A percentile compares a stretch with the other conserved stretches of the same genome.
Conservation (phyloP, 2,888 invertebrate species). For the Altica lythri region DNA sequence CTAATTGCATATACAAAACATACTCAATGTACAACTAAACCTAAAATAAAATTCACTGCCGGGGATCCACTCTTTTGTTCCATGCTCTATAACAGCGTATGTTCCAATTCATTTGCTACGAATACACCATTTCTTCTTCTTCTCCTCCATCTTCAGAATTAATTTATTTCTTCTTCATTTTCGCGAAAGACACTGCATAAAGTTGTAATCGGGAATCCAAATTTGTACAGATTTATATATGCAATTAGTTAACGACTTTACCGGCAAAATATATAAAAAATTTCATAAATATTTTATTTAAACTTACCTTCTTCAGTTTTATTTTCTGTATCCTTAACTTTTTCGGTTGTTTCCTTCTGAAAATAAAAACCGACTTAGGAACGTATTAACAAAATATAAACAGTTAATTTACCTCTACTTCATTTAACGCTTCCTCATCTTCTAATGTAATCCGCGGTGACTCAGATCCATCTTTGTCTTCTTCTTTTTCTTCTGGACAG, state of each 20-base stretch:
- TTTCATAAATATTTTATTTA: conserved; percentile 10
- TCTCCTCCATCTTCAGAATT: too few species aligned
- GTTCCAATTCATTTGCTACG: too few species aligned
- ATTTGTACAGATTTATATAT: conserved; percentile 30
- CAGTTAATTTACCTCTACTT: conserved; percentile 45
- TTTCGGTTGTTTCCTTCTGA: conserved; percentile 37
- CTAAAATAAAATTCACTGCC: too few species aligned
- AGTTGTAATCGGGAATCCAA: too few species aligned
- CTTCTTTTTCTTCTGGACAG: conserved; percentile 6
- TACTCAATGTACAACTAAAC: too few species aligned
- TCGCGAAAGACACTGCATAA: too few species aligned
- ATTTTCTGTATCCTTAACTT: conserved; percentile 28
- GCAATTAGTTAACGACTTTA: conserved; percentile 38
- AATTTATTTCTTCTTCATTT: too few species aligned
- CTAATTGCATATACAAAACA: conserved; percentile 35
- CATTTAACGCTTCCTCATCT: conserved; percentile 50
- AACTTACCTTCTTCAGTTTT: conserved; percentile 35
- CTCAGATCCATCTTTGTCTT: conserved; percentile 40
- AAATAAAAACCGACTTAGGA: conserved; percentile 29
- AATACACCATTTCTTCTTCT: too few species aligned
- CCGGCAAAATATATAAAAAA: conserved; percentile 11
- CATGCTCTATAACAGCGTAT: too few species aligned
- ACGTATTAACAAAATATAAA: conserved; percentile 6
- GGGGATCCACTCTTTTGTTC: too few species aligned
- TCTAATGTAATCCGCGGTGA: conserved; percentile 49